These are phyloP conservation scores for Osmerus mordax DNA, from an alignment of 2,113 vertebrate species.

Conservation along the genomic window DNA sequence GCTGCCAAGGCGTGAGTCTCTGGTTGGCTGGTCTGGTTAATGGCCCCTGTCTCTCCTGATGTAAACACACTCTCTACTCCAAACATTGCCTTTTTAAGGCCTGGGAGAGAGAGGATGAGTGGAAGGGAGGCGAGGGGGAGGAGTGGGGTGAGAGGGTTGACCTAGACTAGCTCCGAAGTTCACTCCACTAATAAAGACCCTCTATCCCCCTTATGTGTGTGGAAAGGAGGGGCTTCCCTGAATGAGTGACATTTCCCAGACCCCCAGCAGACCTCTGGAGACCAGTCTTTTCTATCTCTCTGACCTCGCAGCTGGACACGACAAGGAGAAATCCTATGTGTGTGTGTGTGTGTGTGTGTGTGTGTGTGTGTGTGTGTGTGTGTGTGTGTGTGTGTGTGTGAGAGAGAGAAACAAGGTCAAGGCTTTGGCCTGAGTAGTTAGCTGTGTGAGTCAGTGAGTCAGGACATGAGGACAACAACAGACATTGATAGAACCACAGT, in stretches of 20 bases:
- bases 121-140: not conserved
- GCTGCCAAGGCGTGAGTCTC: slow-evolving; percentile 35
- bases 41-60: slow-evolving; percentile 48
- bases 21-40: slow-evolving; percentile 52
- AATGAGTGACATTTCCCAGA: slow-evolving; percentile 43
- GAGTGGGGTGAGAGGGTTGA: slow-evolving; percentile 9
- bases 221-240: not conserved
- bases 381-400: not conserved
- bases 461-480: no score
- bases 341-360: slow-evolving; percentile 9
- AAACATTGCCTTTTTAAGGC: slow-evolving; percentile 80
- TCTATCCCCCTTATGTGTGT: not conserved
- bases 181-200: slow-evolving; percentile 24
- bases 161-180: slow-evolving; percentile 10
- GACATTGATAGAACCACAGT: no score
- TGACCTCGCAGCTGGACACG: slow-evolving; percentile 18
- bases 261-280: slow-evolving; percentile 7
- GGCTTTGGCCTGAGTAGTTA: slow-evolving; percentile 16
- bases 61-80: slow-evolving; percentile 65
- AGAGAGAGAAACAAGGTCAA: slow-evolving; percentile 15
- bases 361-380: not conserved
- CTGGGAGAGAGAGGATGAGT: slow-evolving; percentile 16
- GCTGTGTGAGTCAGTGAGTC: no score
- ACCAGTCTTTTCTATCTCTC: slow-evolving; percentile 12
- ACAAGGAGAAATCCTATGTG: slow-evolving; percentile 17